A percentile compares a stretch with the other conserved stretches of the same genome.
Conservation (phyloP, 2,797 vertebrate species). For the Carcharodon carcharias region DNA sequence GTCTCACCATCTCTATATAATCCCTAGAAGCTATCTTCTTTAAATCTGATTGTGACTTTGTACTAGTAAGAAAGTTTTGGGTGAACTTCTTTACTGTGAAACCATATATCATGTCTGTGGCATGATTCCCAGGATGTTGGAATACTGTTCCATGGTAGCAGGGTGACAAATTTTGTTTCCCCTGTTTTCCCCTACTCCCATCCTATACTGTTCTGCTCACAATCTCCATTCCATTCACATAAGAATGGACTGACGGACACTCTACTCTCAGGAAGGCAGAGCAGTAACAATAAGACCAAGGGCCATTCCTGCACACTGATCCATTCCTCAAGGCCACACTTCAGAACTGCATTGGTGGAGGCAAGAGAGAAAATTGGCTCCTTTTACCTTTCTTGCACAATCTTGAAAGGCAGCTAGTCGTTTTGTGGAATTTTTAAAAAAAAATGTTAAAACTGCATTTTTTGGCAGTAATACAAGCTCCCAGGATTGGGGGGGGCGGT, state of each 20-base stretch:
- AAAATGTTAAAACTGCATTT: too few species aligned
- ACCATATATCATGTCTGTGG: neutral
- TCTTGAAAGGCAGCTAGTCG: too few species aligned
- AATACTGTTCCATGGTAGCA: neutral
- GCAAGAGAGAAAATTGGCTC: neutral
- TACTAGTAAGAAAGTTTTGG: neutral
- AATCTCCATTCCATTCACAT: neutral
- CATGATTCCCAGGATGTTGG: neutral
- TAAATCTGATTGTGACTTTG: neutral
- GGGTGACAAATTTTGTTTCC: neutral
- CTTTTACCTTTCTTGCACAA: too few species aligned
- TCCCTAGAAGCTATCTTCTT: neutral
- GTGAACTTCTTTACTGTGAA: neutral
- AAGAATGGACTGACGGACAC: neutral
- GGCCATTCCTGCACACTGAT: neutral
- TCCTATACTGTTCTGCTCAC: too few species aligned
- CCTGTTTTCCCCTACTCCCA: neutral
- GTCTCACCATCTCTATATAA: too few species aligned
- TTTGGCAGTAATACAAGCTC: too few species aligned
- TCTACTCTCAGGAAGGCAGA: neutral
- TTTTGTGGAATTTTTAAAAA: too few species aligned
- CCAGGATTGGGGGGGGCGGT: too few species aligned
- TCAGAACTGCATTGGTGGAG: neutral
- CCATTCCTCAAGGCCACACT: neutral
- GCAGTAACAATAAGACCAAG: neutral